Evolutionary conservation across 2,797 vertebrate genomes (phyloP), one percentile per base, ranked within the genome.

Genomic region (Enteromius afrohamiltoni): DNA sequence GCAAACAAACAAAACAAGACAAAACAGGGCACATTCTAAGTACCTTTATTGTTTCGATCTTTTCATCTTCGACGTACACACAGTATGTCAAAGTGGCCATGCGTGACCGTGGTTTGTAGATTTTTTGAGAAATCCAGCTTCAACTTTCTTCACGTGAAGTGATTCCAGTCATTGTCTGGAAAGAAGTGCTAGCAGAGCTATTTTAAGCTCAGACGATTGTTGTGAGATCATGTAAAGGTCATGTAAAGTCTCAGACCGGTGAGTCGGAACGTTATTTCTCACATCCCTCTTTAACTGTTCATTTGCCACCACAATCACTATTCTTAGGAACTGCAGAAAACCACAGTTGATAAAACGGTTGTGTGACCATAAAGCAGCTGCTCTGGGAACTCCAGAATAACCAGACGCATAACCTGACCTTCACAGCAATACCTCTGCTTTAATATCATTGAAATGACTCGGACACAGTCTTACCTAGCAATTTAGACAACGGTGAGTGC

Each of bases 361-460:
- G 77, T 58, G 60, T 68, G 69, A 62, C 29, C 67, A 60, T 76
- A 76, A 49, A 62, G 49, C 49, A 73, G 70, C 79, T 69, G 62
- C 10, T 62, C 29, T 40, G 13, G 37, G 31, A 13, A 42, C 58
- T 55, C 45, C 67, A 1, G n/a, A 64, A 78, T 31, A 78, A 47
- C 67, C 79, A 45, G 37, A 80, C 67, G 3, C 68, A 16, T 71
- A 47, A 47, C 68, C 53, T 60, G 68, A 47, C 79, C 79, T 80
- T 80, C 51, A 80, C 79, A 60, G 17, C 47, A n/a, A 14, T 3
- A 51, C 1, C 3, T 62, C 6, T 19, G 13, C 13, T 31, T 19
- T 31, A 16, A 14, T n/a, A 16, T 69, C 23, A n/a, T 6, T 13
- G 16, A 55, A 29, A 23, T 16, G 0, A 34, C 21, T 9, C n/a